These are phyloP conservation scores for Tursiops truncatus DNA, from an alignment of 2,113 vertebrate species.

Conservation along the genomic window DNA sequence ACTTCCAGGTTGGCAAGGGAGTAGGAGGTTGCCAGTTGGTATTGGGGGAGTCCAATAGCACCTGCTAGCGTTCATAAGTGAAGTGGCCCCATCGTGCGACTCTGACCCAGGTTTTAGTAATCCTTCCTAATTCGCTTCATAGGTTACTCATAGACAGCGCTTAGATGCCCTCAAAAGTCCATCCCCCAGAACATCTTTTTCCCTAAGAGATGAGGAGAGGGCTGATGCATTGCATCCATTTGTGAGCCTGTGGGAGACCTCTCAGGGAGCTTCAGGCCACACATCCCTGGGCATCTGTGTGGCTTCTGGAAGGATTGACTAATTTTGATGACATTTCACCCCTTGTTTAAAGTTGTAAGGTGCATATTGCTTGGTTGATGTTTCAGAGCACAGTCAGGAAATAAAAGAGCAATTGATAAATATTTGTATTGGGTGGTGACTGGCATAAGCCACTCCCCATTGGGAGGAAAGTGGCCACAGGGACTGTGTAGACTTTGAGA, in stretches of 20 bases:
- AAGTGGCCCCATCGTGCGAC: not conserved
- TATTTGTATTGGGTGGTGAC: not conserved
- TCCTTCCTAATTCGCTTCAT: not conserved
- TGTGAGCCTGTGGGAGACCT: not conserved
- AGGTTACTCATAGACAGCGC: not conserved
- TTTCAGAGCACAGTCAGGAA: not conserved
- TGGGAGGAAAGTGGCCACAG: not conserved
- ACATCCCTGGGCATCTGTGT: not conserved
- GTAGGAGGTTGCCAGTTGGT: not conserved
- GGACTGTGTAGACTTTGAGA: not conserved
- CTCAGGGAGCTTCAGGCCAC: not conserved
- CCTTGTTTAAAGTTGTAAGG: not conserved
- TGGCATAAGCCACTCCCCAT: not conserved
- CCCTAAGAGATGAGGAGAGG: not conserved
- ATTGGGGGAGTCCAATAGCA: not conserved
- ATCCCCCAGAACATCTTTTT: not conserved
- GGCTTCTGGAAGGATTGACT: not conserved
- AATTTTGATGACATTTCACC: not conserved
- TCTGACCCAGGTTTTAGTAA: not conserved
- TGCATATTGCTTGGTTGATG: not conserved
- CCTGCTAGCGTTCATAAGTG: not conserved
- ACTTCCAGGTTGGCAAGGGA: not conserved
- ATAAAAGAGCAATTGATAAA: conserved; percentile 10
- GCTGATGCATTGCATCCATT: not conserved
- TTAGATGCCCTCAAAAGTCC: not conserved